phyloP scores from a whole-genome alignment of 2,113 vertebrate genomes.

The Apteryx owenii region DNA sequence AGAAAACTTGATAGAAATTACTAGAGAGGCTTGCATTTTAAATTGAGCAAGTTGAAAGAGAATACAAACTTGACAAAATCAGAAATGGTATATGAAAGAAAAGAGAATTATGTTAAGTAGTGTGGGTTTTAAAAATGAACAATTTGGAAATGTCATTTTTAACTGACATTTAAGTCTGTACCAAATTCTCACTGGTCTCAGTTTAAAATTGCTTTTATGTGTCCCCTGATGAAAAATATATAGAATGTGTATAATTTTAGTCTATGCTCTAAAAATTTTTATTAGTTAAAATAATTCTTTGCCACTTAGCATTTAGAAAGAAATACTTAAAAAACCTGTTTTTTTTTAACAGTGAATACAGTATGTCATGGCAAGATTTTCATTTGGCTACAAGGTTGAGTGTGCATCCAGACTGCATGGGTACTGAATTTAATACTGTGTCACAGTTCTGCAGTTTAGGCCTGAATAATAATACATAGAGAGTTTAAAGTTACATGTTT shows the following conservation, averaged over 20 bases:
- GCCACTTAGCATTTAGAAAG: fast-evolving
- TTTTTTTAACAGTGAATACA: not conserved
- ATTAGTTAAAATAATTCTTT: not conserved
- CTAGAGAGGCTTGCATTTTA: not conserved
- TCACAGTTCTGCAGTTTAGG: not conserved
- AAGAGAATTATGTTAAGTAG: not conserved
- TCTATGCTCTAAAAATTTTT: not conserved
- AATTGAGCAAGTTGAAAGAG: not conserved
- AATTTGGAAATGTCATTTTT: not conserved
- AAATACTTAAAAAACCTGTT: not conserved
- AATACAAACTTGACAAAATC: not conserved
- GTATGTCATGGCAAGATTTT: not conserved
- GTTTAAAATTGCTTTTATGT: not conserved
- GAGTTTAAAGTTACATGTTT: not conserved
- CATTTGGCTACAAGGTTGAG: not conserved
- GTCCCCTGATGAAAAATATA: not conserved
- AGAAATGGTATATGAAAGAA: not conserved
- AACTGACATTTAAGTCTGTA: not conserved
- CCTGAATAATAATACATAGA: not conserved
- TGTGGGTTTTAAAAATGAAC: not conserved
- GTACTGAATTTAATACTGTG: not conserved
- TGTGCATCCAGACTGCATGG: not conserved
- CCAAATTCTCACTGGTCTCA: not conserved
- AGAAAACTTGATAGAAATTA: not conserved
- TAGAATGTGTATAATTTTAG: not conserved